These are phyloP conservation scores for Diabrotica balteata DNA, from an alignment of 2,888 invertebrate species.

Conservation along the genomic window DNA sequence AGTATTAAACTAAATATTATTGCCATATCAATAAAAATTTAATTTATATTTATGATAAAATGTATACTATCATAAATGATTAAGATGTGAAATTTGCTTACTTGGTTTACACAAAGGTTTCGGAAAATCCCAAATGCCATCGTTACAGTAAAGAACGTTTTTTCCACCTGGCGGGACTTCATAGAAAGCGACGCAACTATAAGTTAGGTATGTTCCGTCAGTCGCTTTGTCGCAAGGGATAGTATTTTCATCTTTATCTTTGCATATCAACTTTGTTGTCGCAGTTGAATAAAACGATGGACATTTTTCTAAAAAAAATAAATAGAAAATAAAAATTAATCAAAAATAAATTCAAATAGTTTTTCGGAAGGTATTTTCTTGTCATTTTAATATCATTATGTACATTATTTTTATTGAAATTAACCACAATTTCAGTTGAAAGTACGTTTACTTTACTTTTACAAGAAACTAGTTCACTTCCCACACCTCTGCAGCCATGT, in stretches of 20 bases:
- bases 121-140: slow-evolving; percentile 33
- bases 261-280: slow-evolving; percentile 31
- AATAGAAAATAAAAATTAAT: too few relatives aligned
- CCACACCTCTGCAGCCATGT: too few relatives aligned
- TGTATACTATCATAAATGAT: not conserved
- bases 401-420: too few relatives aligned
- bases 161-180: slow-evolving; percentile 34
- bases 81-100: slow-evolving; percentile 9
- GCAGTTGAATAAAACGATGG: slow-evolving; percentile 28
- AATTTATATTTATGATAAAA: too few relatives aligned
- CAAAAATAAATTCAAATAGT: too few relatives aligned
- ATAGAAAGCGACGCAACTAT: slow-evolving; percentile 30
- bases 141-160: slow-evolving; percentile 28
- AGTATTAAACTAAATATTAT: slow-evolving; percentile 13
- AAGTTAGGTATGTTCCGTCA: slow-evolving; percentile 34
- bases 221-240: slow-evolving; percentile 34
- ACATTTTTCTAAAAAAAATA: slow-evolving; percentile 26
- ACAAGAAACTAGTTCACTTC: too few relatives aligned
- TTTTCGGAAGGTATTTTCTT: too few relatives aligned
- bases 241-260: slow-evolving; percentile 24
- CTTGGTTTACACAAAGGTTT: slow-evolving; percentile 38
- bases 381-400: too few relatives aligned
- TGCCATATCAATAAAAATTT: too few relatives aligned
- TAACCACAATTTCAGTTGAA: too few relatives aligned
- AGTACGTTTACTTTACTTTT: too few relatives aligned